Base-by-base conservation (phyloP, 2,888 invertebrate species). In the Steromphala cineraria region DNA sequence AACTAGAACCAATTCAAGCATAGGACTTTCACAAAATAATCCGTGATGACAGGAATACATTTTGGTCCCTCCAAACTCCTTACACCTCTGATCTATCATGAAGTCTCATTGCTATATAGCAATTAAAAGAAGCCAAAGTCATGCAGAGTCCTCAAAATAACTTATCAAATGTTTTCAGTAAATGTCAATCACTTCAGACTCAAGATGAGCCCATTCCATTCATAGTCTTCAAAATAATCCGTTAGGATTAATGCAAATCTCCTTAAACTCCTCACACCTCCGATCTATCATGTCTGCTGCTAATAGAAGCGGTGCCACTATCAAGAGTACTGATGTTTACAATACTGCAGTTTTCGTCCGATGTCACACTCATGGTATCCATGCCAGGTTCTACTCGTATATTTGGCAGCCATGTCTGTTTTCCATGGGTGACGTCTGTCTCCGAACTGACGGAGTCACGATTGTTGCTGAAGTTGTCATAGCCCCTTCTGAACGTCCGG, bases 271-370 rank as follows among this genome's bases (percentile, higher is more conserved):
- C 24, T 28, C 52, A 75, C 17, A 24, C 52, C 75, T 53, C 52
- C 8, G 52, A 75, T 40, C 75, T 40, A 31, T 53, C 17, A 21
- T 31, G 21, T 24, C 53, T 75, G 75, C 75, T 75, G 75, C 75
- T 75, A 4, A 75, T 75, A 3, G 52, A 24, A 21, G 24, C 75
- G 13, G 4, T 56, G 24, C 56, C 24, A n/a, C 56, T 56, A n/a
- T 56, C 24, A 21, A 75, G 53, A 21, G 24, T 53, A 21, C 52
- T 75, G 75, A 75, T 75, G 46, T 79, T 75, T n/a, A 79, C 79
- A 21, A 71, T 71, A 40, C 79, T 79, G 56, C 71, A 74, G 74
- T 79, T 79, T 19, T 79, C 79, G 28, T 79, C 79, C 8, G 79
- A 79, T n/a, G 79, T 79, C 52, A 75, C 56, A 19, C 55, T 55